These are phyloP conservation scores for Petrolisthes manimaculis DNA, from an alignment of 2,888 invertebrate species.

Conservation along the genomic window DNA sequence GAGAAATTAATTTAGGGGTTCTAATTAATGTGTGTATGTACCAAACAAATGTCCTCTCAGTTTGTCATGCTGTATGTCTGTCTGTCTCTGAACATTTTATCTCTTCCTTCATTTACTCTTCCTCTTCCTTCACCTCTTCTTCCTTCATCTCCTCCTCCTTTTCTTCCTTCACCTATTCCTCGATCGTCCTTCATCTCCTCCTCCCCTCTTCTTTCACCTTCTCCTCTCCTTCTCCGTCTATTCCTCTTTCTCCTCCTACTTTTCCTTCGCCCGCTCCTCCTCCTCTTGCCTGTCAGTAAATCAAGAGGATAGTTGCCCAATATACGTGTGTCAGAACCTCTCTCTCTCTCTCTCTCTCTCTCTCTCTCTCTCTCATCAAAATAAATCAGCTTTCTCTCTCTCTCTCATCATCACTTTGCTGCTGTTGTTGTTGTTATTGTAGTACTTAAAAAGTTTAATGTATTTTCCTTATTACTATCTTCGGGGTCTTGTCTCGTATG, in stretches of 20 bases:
- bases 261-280: neutral
- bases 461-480: no score
- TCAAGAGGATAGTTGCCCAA: neutral
- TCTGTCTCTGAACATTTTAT: neutral
- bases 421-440: no score
- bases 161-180: neutral
- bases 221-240: neutral
- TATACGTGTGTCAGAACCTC: neutral
- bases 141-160: neutral
- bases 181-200: neutral
- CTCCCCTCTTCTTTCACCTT: neutral
- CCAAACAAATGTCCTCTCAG: no score
- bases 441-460: no score
- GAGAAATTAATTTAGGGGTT: no score
- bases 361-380: neutral
- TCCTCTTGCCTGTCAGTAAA: neutral
- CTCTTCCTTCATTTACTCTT: neutral
- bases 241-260: neutral
- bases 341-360: neutral
- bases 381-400: neutral
- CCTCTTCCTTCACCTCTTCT: slow-evolving; percentile 1
- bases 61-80: neutral
- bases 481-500: no score
- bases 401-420: neutral
- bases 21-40: no score